Conservation (phyloP, 2,113 vertebrate species). For the Pterocles gutturalis region DNA sequence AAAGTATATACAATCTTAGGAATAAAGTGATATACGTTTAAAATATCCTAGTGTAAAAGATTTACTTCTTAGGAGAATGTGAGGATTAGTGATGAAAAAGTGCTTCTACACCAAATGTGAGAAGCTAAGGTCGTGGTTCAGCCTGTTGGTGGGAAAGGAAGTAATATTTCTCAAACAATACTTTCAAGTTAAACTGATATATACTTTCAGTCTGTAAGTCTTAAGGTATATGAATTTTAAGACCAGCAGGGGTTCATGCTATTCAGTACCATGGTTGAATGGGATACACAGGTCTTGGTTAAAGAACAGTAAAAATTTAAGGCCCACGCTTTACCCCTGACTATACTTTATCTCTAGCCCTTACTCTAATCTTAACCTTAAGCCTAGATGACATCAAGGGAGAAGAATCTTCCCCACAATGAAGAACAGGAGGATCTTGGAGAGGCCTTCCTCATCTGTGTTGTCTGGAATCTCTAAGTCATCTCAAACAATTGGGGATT, state of each 20-base stretch:
- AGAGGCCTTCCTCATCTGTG: not conserved
- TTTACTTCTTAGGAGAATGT: not conserved
- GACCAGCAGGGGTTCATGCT: not conserved
- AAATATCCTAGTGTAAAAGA: not conserved
- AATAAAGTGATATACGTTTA: not conserved
- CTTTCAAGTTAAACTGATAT: not conserved
- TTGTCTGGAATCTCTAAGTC: not conserved
- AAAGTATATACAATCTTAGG: not conserved
- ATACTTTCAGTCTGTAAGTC: not conserved
- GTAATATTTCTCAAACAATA: not conserved
- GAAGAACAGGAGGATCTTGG: not conserved
- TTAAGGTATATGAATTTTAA: not conserved
- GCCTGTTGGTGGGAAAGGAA: not conserved
- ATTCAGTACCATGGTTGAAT: not conserved
- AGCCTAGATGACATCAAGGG: not conserved
- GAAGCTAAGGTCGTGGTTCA: not conserved
- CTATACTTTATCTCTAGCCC: not conserved
- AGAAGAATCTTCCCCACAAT: not conserved
- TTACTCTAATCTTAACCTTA: not conserved
- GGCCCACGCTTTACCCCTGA: not conserved
- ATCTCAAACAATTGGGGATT: not conserved
- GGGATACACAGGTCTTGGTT: not conserved
- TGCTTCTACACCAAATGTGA: not conserved
- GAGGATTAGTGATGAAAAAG: not conserved
- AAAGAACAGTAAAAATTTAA: not conserved